Percentiles rank a stretch among this genome's conserved stretches.
Evolutionary conservation across 2,113 vertebrate genomes (phyloP).

Genomic region (Labeo rohita): DNA sequence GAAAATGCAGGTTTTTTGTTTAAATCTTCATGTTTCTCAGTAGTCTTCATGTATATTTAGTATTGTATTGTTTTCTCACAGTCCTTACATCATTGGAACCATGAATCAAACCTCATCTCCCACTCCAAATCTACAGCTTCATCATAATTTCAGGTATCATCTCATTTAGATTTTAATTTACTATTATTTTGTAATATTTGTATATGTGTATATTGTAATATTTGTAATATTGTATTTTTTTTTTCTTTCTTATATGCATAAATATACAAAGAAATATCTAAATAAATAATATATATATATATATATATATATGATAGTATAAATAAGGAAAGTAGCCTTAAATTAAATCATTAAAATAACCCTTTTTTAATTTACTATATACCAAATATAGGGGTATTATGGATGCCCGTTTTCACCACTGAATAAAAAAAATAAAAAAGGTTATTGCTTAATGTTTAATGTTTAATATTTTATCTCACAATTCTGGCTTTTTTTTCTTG

Average conservation of each 20-base stretch:
- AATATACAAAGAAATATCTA: neutral
- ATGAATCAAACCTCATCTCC: slow-evolving; percentile 98
- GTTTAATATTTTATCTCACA: too few relatives aligned
- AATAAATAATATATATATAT: neutral
- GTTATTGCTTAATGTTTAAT: too few relatives aligned
- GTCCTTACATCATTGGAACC: slow-evolving; percentile 97
- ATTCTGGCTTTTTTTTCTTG: too few relatives aligned
- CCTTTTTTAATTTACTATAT: too few relatives aligned
- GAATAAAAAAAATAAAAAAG: too few relatives aligned
- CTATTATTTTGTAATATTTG: neutral
- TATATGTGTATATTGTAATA: too few relatives aligned
- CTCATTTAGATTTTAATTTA: neutral
- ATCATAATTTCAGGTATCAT: slow-evolving; percentile 95
- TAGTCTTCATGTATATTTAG: too few relatives aligned
- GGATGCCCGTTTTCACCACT: too few relatives aligned
- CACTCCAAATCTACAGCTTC: slow-evolving; percentile 93
- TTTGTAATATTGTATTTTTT: neutral
- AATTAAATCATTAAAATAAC: neutral
- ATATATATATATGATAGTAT: neutral
- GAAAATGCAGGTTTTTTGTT: neutral
- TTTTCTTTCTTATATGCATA: neutral
- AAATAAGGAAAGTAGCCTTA: too few relatives aligned
- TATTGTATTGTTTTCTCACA: slow-evolving; percentile 59
- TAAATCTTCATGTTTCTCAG: neutral
- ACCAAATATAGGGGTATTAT: too few relatives aligned